Evolutionary conservation across 2,888 invertebrate genomes (phyloP), one percentile per base, ranked within the genome.

Genomic region (Drosophila borborema): DNA sequence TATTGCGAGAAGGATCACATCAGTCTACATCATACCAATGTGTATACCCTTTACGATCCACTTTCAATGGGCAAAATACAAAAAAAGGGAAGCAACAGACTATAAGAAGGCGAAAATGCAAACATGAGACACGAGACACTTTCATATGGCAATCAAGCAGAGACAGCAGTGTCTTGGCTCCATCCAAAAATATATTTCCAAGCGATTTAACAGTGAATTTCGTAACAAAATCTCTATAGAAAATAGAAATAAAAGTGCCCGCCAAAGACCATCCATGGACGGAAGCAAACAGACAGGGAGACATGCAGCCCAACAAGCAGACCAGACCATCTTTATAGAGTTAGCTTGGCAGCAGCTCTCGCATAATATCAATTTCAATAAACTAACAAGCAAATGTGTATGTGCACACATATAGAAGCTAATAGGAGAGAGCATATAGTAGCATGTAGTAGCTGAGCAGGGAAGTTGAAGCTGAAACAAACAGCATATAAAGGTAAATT

Each of bases 291-390:
- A 63, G 55, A 53, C 31, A 53, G 49, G n/a, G 36, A 53, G 43
- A 41, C 60, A 56, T 64, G 41, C 48, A 49, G 18, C n/a, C 18
- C n/a, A 16, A 38, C 16, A 46, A 23, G 16, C 49, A 49, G 23
- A 12, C 14, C 20, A 38, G 53, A 63, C 60, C 59, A 58, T 65
- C 74, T 43, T 79, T 76, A 73, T 67, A 72, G 64, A 77, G 74
- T 77, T 68, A 46, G 69, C 51, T 62, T 66, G 74, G 63, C 65
- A 60, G 67, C 69, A 79, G 63, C 79, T 80, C 73, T 64, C 75
- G 58, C 80, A 81, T 88, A 86, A 85, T 85, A 85, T 85, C 85
- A 86, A 85, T 85, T 85, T 85, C 85, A 85, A 86, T 85, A 85
- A 86, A 86, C 88, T 83, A 88, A 86, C 85, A 85, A 86, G 72